Base-by-base conservation (phyloP, 2,113 vertebrate genomes). In the Cyprinus carpio region DNA sequence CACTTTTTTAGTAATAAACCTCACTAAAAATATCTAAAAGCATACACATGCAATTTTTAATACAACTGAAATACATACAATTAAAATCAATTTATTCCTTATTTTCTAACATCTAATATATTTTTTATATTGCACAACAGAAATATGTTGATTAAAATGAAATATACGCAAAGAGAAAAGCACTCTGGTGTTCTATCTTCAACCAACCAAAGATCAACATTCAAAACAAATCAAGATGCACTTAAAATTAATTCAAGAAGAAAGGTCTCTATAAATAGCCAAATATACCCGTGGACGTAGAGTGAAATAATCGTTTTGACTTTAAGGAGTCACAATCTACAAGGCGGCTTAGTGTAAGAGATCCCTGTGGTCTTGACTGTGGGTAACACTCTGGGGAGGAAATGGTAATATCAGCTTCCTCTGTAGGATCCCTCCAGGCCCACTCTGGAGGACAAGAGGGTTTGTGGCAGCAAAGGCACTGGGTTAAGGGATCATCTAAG, bases 381-480 rank as follows among this genome's bases (percentile, higher is more conserved):
- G 29, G 40, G 40, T 23, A 76, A 84, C 81, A 81, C 78, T 72
- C 54, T 29, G n/a, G 62, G 81, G 67, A 81, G 67, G 15, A 34
- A 78, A 29, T 23, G 84, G 54, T 69, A n/a, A 49, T 64, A 49
- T 86, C 69, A 77, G 37, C 54, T 74, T 49, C 75, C 74, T 69
- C 58, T 75, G 27, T 46, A 58, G 51, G 29, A 29, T 78, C 79
- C 60, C 79, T 83, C 79, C 56, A 74, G 67, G 75, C 75, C 56
- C 65, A 83, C 74, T 85, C n/a, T 69, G 72, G 40, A 85, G 40
- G 31, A 83, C 81, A 83, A 88, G 81, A 81, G 84, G 37, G 69
- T 69, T 46, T 82, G 78, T 88, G 82, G 74, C 65, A 85, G 76
- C 74, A 87, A 78, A 75, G 62, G 46, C 64, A 20, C 18, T 1